These are phyloP conservation scores for Halcyon badia DNA, from an alignment of 2,797 vertebrate species.

Conservation along the genomic window DNA sequence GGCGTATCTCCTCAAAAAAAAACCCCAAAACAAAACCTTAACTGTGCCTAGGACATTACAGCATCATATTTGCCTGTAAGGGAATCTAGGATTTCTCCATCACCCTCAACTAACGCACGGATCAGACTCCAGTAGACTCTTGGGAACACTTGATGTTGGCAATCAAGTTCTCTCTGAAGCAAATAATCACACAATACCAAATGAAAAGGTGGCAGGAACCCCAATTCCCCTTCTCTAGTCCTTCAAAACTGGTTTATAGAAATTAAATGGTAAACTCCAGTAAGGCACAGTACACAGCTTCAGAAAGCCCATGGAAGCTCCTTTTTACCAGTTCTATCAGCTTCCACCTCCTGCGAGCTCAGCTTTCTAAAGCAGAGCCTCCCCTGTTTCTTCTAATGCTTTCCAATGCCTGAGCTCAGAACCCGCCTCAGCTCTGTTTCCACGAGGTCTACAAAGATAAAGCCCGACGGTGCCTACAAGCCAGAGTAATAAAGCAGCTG, in stretches of 20 bases:
- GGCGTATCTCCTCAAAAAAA: neutral
- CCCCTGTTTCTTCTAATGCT: neutral
- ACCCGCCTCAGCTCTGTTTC: neutral
- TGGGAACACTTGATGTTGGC: neutral
- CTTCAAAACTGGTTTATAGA: neutral
- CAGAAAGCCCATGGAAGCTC: neutral
- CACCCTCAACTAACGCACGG: neutral
- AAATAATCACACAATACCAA: neutral
- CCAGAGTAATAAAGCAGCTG: rapidly evolving
- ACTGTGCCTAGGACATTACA: neutral
- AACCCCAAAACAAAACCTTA: neutral
- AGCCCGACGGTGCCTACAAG: neutral
- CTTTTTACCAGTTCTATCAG: neutral
- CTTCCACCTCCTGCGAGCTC: neutral
- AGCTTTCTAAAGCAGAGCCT: neutral
- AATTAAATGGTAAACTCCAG: neutral
- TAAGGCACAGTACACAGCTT: neutral
- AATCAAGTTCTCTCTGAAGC: neutral
- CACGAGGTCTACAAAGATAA: neutral
- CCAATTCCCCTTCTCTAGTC: neutral
- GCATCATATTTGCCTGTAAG: rapidly evolving
- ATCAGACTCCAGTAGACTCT: neutral
- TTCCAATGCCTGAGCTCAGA: neutral
- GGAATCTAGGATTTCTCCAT: neutral
- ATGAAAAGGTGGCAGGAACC: neutral